phyloP scores from a whole-genome alignment of 2,113 vertebrate genomes.

The Thalassarche chlororhynchos region DNA sequence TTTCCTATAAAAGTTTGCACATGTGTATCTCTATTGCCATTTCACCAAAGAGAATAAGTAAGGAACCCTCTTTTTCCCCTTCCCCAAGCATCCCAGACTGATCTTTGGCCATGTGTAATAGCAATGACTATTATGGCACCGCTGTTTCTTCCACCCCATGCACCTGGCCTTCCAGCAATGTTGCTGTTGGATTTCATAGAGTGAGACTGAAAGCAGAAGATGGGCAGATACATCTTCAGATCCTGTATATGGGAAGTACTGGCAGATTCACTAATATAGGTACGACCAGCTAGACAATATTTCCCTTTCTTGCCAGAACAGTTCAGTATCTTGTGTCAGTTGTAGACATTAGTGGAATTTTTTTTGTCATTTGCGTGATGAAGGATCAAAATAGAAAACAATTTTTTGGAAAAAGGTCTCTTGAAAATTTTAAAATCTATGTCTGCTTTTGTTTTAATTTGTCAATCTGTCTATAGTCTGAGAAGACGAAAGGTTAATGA shows the following conservation, averaged over 20 bases:
- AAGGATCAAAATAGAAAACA: neutral
- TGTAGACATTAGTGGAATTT: neutral
- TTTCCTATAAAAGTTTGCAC: neutral
- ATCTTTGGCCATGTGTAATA: neutral
- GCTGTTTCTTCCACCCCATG: neutral
- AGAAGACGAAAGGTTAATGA: neutral
- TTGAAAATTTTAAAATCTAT: neutral
- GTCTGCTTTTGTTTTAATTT: neutral
- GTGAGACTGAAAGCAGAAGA: neutral
- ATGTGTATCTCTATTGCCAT: neutral
- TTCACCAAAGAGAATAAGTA: neutral
- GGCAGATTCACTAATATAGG: neutral
- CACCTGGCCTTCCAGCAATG: neutral
- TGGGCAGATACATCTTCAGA: neutral
- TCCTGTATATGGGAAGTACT: neutral
- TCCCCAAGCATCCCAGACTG: neutral
- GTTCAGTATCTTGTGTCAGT: neutral
- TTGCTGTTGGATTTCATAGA: neutral
- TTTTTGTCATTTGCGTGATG: neutral
- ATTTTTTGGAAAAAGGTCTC: neutral
- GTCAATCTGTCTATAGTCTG: neutral
- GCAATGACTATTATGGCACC: neutral
- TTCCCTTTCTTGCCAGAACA: neutral
- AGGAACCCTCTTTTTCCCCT: accelerated
- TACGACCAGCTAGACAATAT: neutral